Base-by-base conservation (phyloP, 1,140 invertebrate genomes). In the Sinonovacula constricta region DNA sequence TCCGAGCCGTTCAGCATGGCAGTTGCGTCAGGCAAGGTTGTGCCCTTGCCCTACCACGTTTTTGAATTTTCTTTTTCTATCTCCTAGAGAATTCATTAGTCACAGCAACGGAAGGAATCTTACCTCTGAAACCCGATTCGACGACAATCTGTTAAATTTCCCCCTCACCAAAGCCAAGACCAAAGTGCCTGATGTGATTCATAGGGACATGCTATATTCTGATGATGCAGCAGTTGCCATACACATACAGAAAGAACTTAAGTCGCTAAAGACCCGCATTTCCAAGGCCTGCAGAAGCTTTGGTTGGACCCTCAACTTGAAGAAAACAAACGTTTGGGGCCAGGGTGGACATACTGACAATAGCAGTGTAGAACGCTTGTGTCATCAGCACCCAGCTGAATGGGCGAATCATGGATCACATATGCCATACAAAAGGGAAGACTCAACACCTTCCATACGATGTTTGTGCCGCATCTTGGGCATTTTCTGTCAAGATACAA, bases 191-290 rank as follows among this genome's bases (percentile, higher is more conserved):
- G 15, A 59, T 14, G 75, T 80, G 15, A 74, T 83, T 45, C 53
- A 82, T 66, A 69, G 75, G 53, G 82, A 83, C 18, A 67, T 83
- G 80, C 76, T 83, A 15, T 83, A 75, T 65, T 62, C 75, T 31
- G 69, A 83, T 66, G 75, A 82, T 59, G 80, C 80, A 34, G 82
- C 75, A 49, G 34, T 65, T 10, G 62, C 80, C 15, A 28, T 33
- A 15, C 80, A 81, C 57, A 69, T 30, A 3, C 34, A 72, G 31
- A 54, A 75, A 28, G 62, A 22, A 14, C 72, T 83, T 31, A 72
- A 81, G 51, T n/a, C 45, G 5, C 66, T 53, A 2, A 24, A 53
- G 14, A 26, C n/a, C n/a, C 39, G 15, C 66, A 33, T 63, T 24
- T 12, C 24, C 34, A 30, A 5, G 5, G 66, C 45, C 12, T 68